Evolutionary conservation across 2,113 vertebrate species (phyloP).

Genomic region (Gavia stellata): DNA sequence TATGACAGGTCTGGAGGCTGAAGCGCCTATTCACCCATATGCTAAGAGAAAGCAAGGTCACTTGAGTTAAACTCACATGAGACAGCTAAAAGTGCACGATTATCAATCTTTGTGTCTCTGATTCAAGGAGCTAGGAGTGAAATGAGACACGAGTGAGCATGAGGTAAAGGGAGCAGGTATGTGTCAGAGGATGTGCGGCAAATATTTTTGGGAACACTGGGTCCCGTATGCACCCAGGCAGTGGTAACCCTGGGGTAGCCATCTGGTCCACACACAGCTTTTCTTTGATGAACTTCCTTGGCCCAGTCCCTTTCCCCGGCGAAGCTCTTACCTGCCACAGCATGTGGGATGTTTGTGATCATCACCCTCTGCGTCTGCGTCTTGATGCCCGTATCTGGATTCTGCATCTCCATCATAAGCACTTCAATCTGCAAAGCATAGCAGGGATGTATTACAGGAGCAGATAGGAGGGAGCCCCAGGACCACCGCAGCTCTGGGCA

Average conservation of each 20-base stretch:
- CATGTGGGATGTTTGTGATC: constrained; percentile 86
- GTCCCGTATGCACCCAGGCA: neutral
- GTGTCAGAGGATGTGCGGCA: neutral
- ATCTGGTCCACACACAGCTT: accelerated
- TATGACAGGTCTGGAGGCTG: neutral
- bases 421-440: constrained; percentile 79
- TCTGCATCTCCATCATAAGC: constrained; percentile 93
- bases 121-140: neutral
- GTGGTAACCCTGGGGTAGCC: neutral
- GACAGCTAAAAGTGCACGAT: neutral
- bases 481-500: neutral
- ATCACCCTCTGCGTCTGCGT: constrained; percentile 86
- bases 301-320: accelerated
- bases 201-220: neutral
- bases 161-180: neutral
- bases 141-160: neutral
- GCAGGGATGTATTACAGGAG: neutral
- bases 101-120: neutral
- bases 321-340: constrained; percentile 82
- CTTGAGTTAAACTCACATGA: neutral
- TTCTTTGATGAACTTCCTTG: neutral
- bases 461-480: neutral
- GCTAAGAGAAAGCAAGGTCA: neutral
- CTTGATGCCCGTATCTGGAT: constrained; percentile 82
- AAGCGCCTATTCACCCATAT: neutral